These are phyloP conservation scores for Desoria tigrina DNA, from an alignment of 2,888 invertebrate species.

Conservation along the genomic window DNA sequence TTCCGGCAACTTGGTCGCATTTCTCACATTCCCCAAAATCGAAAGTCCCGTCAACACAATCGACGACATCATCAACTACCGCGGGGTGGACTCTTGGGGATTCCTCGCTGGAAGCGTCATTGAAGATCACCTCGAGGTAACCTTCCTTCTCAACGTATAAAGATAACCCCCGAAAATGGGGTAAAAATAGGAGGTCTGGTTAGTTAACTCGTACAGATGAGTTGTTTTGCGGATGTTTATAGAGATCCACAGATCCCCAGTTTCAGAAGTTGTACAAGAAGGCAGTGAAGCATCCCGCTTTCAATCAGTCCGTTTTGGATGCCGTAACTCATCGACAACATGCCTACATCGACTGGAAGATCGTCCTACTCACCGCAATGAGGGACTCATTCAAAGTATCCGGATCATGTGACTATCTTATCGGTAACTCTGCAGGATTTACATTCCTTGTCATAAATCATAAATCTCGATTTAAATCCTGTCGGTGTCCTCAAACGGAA, in stretches of 20 bases:
- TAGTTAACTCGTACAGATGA: no score
- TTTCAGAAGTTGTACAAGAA: constrained; percentile 64
- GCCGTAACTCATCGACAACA: constrained; percentile 69
- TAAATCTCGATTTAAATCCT: no score
- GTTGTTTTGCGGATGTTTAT: no score
- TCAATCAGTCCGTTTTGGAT: constrained; percentile 60
- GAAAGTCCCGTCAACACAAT: constrained; percentile 71
- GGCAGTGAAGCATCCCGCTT: constrained; percentile 61
- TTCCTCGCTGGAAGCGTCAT: constrained; percentile 73
- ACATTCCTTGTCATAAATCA: not conserved
- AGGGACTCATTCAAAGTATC: constrained; percentile 67
- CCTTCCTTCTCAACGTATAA: constrained; percentile 12
- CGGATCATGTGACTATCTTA: constrained; percentile 69
- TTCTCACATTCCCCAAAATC: constrained; percentile 85
- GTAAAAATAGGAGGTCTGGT: not conserved
- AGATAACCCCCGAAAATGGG: not conserved
- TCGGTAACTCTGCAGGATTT: constrained; percentile 21
- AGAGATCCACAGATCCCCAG: constrained; percentile 66
- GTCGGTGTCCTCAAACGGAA: no score
- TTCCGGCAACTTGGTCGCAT: constrained; percentile 88
- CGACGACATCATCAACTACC: constrained; percentile 63
- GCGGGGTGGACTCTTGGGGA: constrained; percentile 69
- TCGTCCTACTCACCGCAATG: constrained; percentile 73
- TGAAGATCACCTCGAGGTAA: constrained; percentile 66
- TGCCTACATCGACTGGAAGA: constrained; percentile 79